Base-by-base conservation (phyloP, 2,113 vertebrate genomes). In the Passerina amoena region DNA sequence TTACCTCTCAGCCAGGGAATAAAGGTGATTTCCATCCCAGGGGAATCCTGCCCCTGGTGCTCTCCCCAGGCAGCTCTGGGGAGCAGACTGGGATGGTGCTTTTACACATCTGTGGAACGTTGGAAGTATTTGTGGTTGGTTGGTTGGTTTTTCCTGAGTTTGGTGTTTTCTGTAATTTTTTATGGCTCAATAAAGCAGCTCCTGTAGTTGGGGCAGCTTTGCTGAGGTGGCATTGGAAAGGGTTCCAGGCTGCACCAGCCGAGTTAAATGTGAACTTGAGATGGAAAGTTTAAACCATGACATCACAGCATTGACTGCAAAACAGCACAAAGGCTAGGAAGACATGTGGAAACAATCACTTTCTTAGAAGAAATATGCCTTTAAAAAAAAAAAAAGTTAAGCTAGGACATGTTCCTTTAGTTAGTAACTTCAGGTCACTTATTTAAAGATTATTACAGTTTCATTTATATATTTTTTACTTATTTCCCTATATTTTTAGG, bases 341-440 rank as follows among this genome's bases (percentile, higher is more conserved):
- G 84, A 79, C 90, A 95, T 83, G 82, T 97, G 97, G 96, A 85
- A 96, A 89, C 91, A 93, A 97, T 96, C 90, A 89, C 64, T 78
- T 68, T 21, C 54, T 84, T 73, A 63, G 30, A 80, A 91, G 79
- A 95, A 90, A 72, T 37, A 77, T 23, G 61, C 87, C 61, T 80
- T 81, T 15, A 37, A 87, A 77, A 59, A 85, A 92, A 45, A 47
- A 70, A 90, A 84, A 75, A 71, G 40, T 51, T 71, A 83, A 61
- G 60, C 37, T 86, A 83, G 75, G 88, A 91, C 79, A 72, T 12
- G 76, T 86, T 96, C 92, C 92, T 96, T 93, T 81, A 84, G 91
- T 96, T 94, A 92, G 82, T 51, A 90, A 96, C 94, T 97, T 86
- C 86, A 80, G 90, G 91, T 93, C 95, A 91, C 88, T 82, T 90